phyloP scores from a whole-genome alignment of 2,888 invertebrate species.

The Phortica magna region DNA sequence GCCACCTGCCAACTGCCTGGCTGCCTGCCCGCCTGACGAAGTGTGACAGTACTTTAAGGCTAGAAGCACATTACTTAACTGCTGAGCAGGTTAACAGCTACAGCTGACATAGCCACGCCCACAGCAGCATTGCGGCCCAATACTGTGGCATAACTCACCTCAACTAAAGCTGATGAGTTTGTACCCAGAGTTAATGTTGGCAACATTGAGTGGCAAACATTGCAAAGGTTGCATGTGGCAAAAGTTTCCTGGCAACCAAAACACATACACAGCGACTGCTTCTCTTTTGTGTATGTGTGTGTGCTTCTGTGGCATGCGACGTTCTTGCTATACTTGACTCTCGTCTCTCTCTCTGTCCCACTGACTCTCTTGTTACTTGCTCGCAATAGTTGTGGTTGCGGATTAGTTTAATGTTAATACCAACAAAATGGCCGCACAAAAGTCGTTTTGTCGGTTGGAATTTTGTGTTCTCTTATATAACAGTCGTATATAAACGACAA shows the following conservation, averaged over 20 bases:
- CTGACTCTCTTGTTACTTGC: not conserved
- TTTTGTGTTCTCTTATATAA: conserved; percentile 6
- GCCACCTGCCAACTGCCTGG: not conserved
- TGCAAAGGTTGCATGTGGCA: conserved; percentile 43
- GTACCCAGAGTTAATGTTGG: conserved; percentile 9
- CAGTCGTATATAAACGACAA: not conserved
- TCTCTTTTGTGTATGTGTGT: conserved; percentile 32
- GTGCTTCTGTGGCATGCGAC: conserved; percentile 9
- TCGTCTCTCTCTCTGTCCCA: not conserved
- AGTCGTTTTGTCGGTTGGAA: conserved; percentile 13
- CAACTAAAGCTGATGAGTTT: conserved; percentile 13
- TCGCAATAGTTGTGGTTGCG: conserved; percentile 40
- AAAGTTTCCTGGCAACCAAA: conserved; percentile 52
- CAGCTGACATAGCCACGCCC: conserved; percentile 24
- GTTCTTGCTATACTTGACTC: not conserved
- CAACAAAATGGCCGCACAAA: conserved; percentile 42
- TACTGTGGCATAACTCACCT: not conserved
- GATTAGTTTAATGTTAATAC: conserved; percentile 67
- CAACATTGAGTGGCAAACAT: conserved; percentile 6
- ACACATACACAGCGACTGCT: not conserved
- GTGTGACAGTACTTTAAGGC: conserved; percentile 37
- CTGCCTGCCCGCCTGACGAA: no score
- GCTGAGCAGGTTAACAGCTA: conserved; percentile 5
- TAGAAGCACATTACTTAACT: conserved; percentile 35
- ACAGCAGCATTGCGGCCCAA: conserved; percentile 27